Evolutionary conservation across 1,140 invertebrate species (phyloP).

Genomic region (Ceratina australensis): DNA sequence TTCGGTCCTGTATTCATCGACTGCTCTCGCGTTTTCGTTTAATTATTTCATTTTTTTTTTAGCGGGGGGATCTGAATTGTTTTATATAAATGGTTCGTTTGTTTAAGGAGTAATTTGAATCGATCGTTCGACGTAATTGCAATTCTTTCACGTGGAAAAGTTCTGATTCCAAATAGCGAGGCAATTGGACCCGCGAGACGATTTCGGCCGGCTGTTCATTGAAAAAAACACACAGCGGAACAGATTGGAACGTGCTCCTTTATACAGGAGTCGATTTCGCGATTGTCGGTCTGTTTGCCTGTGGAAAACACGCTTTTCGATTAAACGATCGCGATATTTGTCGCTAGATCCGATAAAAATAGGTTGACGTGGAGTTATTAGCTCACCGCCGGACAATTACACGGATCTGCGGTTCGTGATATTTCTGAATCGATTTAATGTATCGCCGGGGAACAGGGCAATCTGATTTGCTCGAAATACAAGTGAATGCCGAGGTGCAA

Average conservation of each 20-base stretch:
- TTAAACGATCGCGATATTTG: background rate
- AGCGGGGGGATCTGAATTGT: too few species aligned
- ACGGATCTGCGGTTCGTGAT: background rate
- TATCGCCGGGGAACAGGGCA: too few species aligned
- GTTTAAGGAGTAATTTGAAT: too few species aligned
- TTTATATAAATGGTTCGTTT: too few species aligned
- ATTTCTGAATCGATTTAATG: background rate
- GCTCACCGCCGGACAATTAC: background rate
- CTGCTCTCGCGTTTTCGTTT: too few species aligned
- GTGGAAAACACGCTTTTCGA: background rate
- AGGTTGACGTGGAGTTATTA: slow-evolving; percentile 14
- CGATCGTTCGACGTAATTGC: background rate
- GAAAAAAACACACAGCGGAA: background rate
- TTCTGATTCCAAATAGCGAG: background rate
- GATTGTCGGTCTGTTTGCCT: slow-evolving; percentile 4
- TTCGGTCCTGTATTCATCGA: too few species aligned
- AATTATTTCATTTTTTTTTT: too few species aligned
- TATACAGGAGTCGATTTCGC: slow-evolving; percentile 7
- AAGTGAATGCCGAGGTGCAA: background rate
- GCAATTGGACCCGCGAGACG: background rate
- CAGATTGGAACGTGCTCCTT: slow-evolving; percentile 17
- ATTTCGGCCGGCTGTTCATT: background rate
- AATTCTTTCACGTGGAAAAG: background rate
- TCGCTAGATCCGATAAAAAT: slow-evolving; percentile 5
- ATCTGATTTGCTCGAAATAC: too few species aligned